Evolutionary conservation across 2,797 vertebrate species (phyloP), one percentile per base, ranked within the genome.

Genomic region (Bradypus variegatus): DNA sequence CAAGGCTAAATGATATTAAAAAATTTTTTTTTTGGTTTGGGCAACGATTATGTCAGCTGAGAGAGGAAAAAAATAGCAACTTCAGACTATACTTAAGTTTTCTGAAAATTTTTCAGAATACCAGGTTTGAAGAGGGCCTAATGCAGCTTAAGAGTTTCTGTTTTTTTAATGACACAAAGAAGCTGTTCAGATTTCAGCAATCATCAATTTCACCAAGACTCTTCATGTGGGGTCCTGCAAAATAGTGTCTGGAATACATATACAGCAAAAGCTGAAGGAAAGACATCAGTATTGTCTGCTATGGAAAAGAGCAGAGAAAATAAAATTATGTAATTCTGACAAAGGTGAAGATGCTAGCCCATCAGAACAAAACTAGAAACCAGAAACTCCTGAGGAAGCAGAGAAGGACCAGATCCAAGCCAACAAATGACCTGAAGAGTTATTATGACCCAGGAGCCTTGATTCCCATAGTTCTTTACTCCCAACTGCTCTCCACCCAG

Each of bases 231-330:
- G 41, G n/a, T 88, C 50, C 91, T 53, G 31, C n/a, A 50, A 79
- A 87, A 36, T 3, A 29, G 48, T 29, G 48, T 79, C 77, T 90
- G 86, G 62, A 67, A 89, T 27, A 78, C 27, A 36, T 2, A 33
- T 19, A 88, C n/a, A 73, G 16, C 23, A 69, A 83, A 91, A 88
- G 69, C 84, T 86, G 90, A 41, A 89, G 62, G 33, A 87, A 90
- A 76, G 69, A 7, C 60, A 16, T 82, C 65, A 23, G 82, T 45
- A 65, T 58, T 38, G 25, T 73, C 86, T 87, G 41, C 79, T 79
- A 21, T 64, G 33, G 33, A 41, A 76, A 92, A 41, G 50, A 89
- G 78, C 64, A 88, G 55, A 92, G 58, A 60, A 90, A 89, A 77
- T 72, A 41, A 86, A 67, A 58, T 58, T 19, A 58, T 18, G 72